phyloP scores from a whole-genome alignment of 2,888 invertebrate genomes.

The Chrysopilus asiliformis region DNA sequence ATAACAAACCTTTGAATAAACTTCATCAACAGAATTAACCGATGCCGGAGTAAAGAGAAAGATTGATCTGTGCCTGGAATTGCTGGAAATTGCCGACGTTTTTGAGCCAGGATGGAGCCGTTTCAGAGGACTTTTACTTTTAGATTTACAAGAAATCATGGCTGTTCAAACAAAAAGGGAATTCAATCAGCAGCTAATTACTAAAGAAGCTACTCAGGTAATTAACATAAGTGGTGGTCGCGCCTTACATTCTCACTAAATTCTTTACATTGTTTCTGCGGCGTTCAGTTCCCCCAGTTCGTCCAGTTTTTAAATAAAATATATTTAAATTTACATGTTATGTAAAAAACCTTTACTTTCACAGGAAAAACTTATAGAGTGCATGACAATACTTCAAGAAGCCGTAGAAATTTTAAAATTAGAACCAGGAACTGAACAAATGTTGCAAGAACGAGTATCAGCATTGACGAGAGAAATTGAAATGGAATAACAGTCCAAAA shows the following conservation, averaged over 20 bases:
- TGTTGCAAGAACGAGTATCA: slow-evolving; percentile 39
- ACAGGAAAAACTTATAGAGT: slow-evolving; percentile 43
- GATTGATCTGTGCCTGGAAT: slow-evolving; percentile 49
- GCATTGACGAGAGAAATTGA: slow-evolving; percentile 32
- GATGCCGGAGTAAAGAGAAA: slow-evolving; percentile 45
- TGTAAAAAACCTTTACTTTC: slow-evolving; percentile 15
- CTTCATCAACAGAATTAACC: slow-evolving; percentile 45
- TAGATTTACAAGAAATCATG: slow-evolving; percentile 51
- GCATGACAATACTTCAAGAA: slow-evolving; percentile 44
- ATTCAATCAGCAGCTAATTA: slow-evolving; percentile 39
- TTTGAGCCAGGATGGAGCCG: slow-evolving; percentile 52
- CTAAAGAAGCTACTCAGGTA: slow-evolving; percentile 43
- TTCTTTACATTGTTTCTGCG: no score
- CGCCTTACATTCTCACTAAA: no score
- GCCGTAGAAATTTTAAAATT: slow-evolving; percentile 45
- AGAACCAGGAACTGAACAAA: slow-evolving; percentile 45
- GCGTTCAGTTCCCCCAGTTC: no score
- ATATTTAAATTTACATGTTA: slow-evolving; percentile 6
- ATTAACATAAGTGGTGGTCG: no score
- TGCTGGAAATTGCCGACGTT: slow-evolving; percentile 48
- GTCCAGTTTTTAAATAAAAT: no score
- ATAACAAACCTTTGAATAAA: not conserved
- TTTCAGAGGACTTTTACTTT: slow-evolving; percentile 48
- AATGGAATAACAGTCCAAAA: slow-evolving; percentile 17
- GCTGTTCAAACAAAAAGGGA: slow-evolving; percentile 44